Base-by-base conservation (phyloP, 2,888 invertebrate genomes). In the Lasioglossum morio region DNA sequence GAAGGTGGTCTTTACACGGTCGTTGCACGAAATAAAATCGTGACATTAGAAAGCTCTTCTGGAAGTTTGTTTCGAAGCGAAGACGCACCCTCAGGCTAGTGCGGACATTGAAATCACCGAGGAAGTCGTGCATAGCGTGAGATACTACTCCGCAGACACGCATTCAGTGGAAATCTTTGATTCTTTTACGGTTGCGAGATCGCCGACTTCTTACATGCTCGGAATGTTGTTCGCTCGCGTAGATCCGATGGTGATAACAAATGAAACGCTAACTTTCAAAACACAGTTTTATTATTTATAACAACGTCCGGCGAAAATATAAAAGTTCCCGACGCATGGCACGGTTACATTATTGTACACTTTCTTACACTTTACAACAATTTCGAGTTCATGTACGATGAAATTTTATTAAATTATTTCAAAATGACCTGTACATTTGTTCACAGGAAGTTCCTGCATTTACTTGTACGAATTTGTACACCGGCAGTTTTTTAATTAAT, bases 271-370 rank as follows among this genome's bases (percentile, higher is more conserved):
- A 16, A 53, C 69, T n/a, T 48, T 53, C 53, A 48, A 34, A 48
- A 77, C n/a, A 37, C 2, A 27, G 30, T 19, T 77, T 77, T 77
- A 77, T 70, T 77, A n/a, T 16, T 37, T 53, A 10, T 53, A 37
- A 48, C 48, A 37, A 43, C 37, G 48, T 69, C 34, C 16, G 48
- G 34, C 34, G 16, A 46, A 76, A 19, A 53, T 63, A 48, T 34
- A 73, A 63, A 46, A 12, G 30, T 40, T 75, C 19, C n/a, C 40
- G 46, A 30, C 74, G 43, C 40, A 82, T 84, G 84, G 79, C 84
- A 85, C 85, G 63, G 63, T 63, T 70, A 46, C 43, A 23, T 79
- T 75, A 48, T 72, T 34, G 57, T 72, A 79, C 46, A 30, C 14
- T 16, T 16, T 5, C 7, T 63, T 30, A 30, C 16, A 30, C 30